A percentile compares a stretch with the other conserved stretches of the same genome.
Evolutionary conservation across 92 coral and sea anemone species (phyloP).

Genomic region (Plumapathes pennacea): DNA sequence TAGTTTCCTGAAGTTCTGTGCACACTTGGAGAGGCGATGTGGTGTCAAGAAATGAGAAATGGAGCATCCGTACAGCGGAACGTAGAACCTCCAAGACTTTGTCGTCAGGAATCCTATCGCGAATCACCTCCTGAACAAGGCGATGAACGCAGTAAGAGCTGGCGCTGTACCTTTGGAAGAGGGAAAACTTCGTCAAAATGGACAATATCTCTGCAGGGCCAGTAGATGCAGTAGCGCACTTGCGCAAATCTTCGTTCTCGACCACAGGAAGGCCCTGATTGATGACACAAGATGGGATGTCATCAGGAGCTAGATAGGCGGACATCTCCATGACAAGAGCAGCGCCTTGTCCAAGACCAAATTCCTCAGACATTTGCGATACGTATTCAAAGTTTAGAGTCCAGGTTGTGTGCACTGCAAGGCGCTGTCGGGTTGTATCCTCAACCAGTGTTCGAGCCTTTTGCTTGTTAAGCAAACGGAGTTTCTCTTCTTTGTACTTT

Average conservation of each 20-base stretch:
- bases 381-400: constrained; percentile 62
- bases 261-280: constrained; percentile 61
- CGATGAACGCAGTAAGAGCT: constrained; percentile 77
- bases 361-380: constrained; percentile 3
- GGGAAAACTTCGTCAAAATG: constrained; percentile 77
- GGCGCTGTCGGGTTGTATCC: constrained; percentile 54
- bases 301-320: constrained; percentile 68
- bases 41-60: constrained; percentile 53
- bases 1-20: constrained; percentile 47
- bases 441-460: constrained; percentile 33
- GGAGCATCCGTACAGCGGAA: constrained; percentile 56
- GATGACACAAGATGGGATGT: constrained; percentile 55
- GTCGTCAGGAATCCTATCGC: constrained; percentile 29
- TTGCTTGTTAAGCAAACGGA: constrained; percentile 37
- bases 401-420: constrained; percentile 79
- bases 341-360: constrained; percentile 27
- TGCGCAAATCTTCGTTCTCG: constrained; percentile 25
- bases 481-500: constrained; percentile 36
- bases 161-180: constrained; percentile 58
- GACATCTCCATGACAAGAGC: constrained; percentile 54
- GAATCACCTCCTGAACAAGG: constrained; percentile 87
- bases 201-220: constrained; percentile 48
- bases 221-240: constrained; percentile 9
- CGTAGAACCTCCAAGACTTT: constrained; percentile 19
- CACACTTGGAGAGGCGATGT: constrained; percentile 56